Conservation (phyloP, 1,140 invertebrate genomes). For the Drosophila bifasciata region DNA sequence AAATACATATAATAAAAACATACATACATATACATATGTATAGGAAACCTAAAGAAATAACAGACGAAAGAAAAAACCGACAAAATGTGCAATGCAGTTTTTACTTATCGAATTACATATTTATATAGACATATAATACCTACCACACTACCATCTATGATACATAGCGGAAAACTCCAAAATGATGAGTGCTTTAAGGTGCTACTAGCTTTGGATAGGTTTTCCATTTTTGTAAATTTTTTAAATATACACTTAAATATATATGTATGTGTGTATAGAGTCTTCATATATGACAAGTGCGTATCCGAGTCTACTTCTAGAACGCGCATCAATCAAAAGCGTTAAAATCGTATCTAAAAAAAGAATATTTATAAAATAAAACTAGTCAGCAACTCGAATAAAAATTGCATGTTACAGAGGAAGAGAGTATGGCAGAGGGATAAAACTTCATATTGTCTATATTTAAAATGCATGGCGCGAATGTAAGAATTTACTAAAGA, state of each 20-base stretch:
- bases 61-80: constrained; percentile 35
- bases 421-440: constrained; percentile 2
- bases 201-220: constrained; percentile 52
- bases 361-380: neutral
- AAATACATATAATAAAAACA: too few species aligned
- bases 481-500: constrained; percentile 60
- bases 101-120: constrained; percentile 64
- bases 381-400: constrained; percentile 50
- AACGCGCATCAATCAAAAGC: constrained; percentile 54
- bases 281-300: constrained; percentile 29
- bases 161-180: constrained; percentile 19
- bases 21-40: constrained; percentile 4
- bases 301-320: constrained; percentile 28
- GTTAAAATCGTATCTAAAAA: constrained; percentile 40
- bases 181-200: constrained; percentile 37
- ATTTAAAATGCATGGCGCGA: constrained; percentile 31
- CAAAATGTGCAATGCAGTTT: constrained; percentile 75
- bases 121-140: constrained; percentile 32
- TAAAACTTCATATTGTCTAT: constrained; percentile 38
- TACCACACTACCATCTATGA: constrained; percentile 24
- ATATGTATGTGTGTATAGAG: constrained; percentile 36
- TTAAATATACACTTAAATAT: constrained; percentile 38
- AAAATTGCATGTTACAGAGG: constrained; percentile 36
- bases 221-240: constrained; percentile 77
- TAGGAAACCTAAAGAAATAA: neutral